Conservation (phyloP, 2,113 vertebrate genomes). For the Ptychochromis oligacanthus region DNA sequence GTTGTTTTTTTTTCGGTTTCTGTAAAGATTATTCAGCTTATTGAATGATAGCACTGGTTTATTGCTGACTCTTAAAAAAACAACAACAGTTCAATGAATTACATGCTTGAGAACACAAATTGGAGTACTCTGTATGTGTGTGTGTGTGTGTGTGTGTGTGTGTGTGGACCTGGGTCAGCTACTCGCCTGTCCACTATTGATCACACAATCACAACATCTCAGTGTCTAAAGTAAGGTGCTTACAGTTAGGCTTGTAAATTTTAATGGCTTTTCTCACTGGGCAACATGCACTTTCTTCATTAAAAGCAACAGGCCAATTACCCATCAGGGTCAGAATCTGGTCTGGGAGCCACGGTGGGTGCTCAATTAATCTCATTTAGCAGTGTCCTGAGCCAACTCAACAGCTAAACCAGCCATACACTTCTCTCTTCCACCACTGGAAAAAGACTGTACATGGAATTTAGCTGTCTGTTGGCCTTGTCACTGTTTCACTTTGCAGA, state of each 20-base stretch:
- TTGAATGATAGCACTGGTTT: neutral
- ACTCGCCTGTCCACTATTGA: neutral
- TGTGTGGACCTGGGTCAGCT: neutral
- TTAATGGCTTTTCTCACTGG: slow-evolving; percentile 24
- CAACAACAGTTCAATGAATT: neutral
- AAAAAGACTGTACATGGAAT: neutral
- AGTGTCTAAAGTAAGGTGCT: slow-evolving; percentile 12
- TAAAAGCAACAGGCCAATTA: slow-evolving; percentile 41
- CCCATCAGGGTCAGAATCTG: slow-evolving; percentile 7
- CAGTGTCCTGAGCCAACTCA: neutral
- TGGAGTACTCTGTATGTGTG: neutral
- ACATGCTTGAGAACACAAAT: neutral
- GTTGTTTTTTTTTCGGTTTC: neutral
- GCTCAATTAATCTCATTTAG: slow-evolving; percentile 27
- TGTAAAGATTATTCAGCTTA: neutral
- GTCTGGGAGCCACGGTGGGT: neutral
- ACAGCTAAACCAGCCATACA: neutral
- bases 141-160: neutral
- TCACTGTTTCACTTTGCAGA: neutral
- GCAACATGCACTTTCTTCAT: slow-evolving; percentile 20
- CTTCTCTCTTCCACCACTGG: neutral
- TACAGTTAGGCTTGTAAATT: slow-evolving; percentile 6
- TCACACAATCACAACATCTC: slow-evolving; percentile 7
- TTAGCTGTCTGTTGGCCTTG: neutral
- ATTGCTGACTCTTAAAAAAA: neutral